Base-by-base conservation (phyloP, 2,797 vertebrate species). In the Siniperca obscura region DNA sequence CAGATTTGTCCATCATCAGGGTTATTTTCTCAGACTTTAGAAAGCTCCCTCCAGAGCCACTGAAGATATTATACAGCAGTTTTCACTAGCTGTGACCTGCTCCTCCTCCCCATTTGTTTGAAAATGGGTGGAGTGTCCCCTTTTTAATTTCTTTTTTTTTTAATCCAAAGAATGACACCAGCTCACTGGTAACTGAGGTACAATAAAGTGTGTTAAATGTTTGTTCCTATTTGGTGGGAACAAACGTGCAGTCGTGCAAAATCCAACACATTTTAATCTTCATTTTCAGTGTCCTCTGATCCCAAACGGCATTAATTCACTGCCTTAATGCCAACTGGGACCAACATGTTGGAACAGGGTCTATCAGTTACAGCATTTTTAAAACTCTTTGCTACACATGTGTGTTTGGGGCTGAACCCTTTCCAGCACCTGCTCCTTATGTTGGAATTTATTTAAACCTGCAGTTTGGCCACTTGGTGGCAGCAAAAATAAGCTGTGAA, bases 301-400 rank as follows among this genome's bases (percentile, higher is more conserved):
- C 0, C 21, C 27, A n/a, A 55, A 22, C 12, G 2, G 7, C 38
- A 12, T 56, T 30, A 10, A 16, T 8, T 19, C 9, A 22, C 56
- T 34, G 19, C 0, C 2, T 1, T 5, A 16, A 7, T 46, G 0
- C 0, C 40, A 42, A 21, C 52, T 40, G 6, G 27, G 5, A 42
- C 22, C n/a, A 30, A 34, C 14, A 8, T 57, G 40, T 21, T 70
- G 25, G 27, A 57, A 30, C 27, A 30, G 4, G 16, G 57, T 48
- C 12, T 14, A 40, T 13, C 2, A 14, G 36, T 34, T 17, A 19
- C 30, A 11, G 2, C 2, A 30, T 34, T 48, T 34, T 1, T 34
- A 44, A 11, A 22, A n/a, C 22, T 42, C 27, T 59, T 17, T 59
- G n/a, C 11, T 3, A 57, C 5, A 8, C 25, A 59, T 16, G 27